phyloP scores from a whole-genome alignment of 2,888 invertebrate genomes.

The Philaethria dido region DNA sequence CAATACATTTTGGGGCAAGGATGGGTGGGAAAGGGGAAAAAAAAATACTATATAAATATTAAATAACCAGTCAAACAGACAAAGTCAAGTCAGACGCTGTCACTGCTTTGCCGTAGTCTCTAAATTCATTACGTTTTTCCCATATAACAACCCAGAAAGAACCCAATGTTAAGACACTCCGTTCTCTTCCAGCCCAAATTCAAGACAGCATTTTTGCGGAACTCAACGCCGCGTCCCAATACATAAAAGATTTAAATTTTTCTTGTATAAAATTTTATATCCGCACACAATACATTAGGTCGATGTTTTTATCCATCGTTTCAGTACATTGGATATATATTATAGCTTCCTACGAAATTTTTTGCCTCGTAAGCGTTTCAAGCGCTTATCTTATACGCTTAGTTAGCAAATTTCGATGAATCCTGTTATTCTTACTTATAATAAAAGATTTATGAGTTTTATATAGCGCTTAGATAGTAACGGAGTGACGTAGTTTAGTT shows the following conservation, averaged over 20 bases:
- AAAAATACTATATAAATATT: too few species aligned
- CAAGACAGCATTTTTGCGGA: too few species aligned
- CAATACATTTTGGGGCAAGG: too few species aligned
- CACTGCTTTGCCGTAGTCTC: too few species aligned
- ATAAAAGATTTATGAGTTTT: slow-evolving; percentile 5
- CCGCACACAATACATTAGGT: slow-evolving; percentile 26
- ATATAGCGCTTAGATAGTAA: too few species aligned
- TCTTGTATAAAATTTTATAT: slow-evolving; percentile 8
- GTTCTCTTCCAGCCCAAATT: too few species aligned
- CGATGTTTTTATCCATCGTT: slow-evolving; percentile 31
- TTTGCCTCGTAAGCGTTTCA: slow-evolving; percentile 5
- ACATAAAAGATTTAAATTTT: not conserved
- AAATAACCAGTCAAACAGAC: too few species aligned
- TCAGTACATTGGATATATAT: slow-evolving; percentile 29
- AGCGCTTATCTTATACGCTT: slow-evolving; percentile 18
- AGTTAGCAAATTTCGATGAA: slow-evolving; percentile 15
- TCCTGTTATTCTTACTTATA: slow-evolving; percentile 8
- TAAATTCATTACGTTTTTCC: too few species aligned
- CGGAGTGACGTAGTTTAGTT: not conserved
- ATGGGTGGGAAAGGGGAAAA: too few species aligned
- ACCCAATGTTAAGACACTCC: too few species aligned
- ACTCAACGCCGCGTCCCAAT: not conserved
- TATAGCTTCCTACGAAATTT: slow-evolving; percentile 15
- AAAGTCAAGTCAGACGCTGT: too few species aligned
- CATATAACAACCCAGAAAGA: too few species aligned